Evolutionary conservation across 1,140 invertebrate species (phyloP), one percentile per base, ranked within the genome.

Genomic region (Drosophila eugracilis): DNA sequence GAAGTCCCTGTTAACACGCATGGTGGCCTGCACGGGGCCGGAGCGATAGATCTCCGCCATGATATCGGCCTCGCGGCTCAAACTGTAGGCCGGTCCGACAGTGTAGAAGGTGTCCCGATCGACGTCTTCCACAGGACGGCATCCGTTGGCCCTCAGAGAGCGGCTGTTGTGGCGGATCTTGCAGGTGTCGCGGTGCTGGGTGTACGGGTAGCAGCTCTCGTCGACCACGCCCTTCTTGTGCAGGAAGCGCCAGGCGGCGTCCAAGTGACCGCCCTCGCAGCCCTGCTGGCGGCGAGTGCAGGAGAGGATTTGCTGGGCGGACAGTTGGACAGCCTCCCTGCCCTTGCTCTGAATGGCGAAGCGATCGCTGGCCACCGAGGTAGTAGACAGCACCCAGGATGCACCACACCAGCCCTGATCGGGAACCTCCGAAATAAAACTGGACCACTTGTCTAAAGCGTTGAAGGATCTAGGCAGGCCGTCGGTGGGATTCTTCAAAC

Each of bases 21-120:
- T 97, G 3, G 96, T 96, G 15, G 97, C 98, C 95, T 98, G 98
- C 0, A 98, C 97, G n/a, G 98, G 97, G 58, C 98, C 98, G 41
- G 97, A 98, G 17, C 94, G 94, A 89, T 95, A 93, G 42, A 99
- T 98, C 90, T 99, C 97, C 67, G 95, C 94, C 96, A 97, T 98
- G 60, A 99, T 98, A 86, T 97, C 97, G 9, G 94, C 94, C 81
- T 96, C 95, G 42, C 94, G 94, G 28, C 93, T 93, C 12, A 98
- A 92, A 63, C 95, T 94, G 92, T 98, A 97, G 6, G 97, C 95
- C 0, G 97, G 97, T 0, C 96, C 96, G 5, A 96, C 95, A 72
- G 95, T 95, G 91, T 97, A 97, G 9, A 94, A 91, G 34, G 93
- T 92, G 14, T 93, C 94, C 50, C 95, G 93, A 42, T 91, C 86